Percentiles rank a stretch among this genome's conserved stretches.
Conservation (phyloP, 2,113 vertebrate genomes). For the Nannobrachium achirus region DNA sequence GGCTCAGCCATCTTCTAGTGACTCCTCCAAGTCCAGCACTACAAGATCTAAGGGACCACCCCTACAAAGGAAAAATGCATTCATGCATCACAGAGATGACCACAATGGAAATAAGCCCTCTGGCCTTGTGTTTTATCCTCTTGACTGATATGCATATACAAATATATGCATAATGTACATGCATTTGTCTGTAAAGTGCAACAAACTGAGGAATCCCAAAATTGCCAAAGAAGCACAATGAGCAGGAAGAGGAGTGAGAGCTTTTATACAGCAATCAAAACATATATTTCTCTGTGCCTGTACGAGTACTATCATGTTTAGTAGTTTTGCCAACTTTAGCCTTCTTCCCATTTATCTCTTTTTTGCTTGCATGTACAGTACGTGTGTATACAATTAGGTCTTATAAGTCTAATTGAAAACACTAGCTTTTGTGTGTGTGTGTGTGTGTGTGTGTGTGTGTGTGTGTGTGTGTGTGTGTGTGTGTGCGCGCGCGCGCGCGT, state of each 20-base stretch:
- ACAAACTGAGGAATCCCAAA: slow-evolving; percentile 61
- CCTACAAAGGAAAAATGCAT: slow-evolving; percentile 14
- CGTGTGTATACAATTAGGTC: too few species aligned
- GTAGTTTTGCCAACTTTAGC: slow-evolving; percentile 18
- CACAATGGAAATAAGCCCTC: too few species aligned
- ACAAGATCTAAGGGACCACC: slow-evolving; percentile 54
- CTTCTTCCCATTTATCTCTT: slow-evolving; percentile 24
- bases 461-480: too few species aligned
- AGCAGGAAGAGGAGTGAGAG: slow-evolving; percentile 76
- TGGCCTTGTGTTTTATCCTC: background rate
- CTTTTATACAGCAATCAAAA: slow-evolving; percentile 41
- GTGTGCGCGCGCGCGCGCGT: too few species aligned
- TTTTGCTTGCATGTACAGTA: background rate
- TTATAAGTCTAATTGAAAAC: background rate
- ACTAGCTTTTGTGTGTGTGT: slow-evolving; percentile 7
- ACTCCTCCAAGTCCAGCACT: slow-evolving; percentile 48
- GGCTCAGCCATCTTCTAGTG: slow-evolving; percentile 35
- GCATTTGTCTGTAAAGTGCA: slow-evolving; percentile 33
- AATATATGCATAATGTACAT: slow-evolving; percentile 45
- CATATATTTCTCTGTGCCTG: slow-evolving; percentile 65
- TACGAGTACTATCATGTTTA: slow-evolving; percentile 44
- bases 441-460: too few species aligned
- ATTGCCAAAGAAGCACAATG: slow-evolving; percentile 78
- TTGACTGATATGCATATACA: background rate
- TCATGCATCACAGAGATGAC: background rate